These are phyloP conservation scores for Myotis lucifugus DNA, from an alignment of 2,113 vertebrate species.

Conservation along the genomic window DNA sequence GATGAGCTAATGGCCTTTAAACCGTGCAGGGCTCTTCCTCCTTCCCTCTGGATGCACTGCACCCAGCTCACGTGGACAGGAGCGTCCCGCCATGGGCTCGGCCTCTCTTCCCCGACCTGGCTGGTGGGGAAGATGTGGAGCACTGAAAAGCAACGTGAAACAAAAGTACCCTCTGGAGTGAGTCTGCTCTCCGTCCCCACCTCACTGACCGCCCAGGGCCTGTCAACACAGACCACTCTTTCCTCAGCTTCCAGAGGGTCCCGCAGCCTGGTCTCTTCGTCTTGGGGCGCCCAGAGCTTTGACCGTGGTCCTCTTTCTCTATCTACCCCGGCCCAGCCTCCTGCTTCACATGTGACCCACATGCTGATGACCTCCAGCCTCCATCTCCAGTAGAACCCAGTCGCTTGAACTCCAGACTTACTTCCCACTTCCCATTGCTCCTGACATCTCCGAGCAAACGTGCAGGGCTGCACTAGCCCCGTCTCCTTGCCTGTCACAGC, in stretches of 20 bases:
- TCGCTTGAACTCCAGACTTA: neutral
- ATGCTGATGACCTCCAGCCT: neutral
- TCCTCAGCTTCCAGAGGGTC: neutral
- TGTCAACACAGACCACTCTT: neutral
- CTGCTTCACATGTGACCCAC: accelerated
- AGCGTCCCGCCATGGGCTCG: neutral
- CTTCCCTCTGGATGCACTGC: neutral
- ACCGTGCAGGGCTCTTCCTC: neutral
- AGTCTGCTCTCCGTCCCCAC: neutral
- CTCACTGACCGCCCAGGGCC: neutral
- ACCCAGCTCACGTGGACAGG: neutral
- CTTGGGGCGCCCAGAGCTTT: neutral
- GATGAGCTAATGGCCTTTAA: neutral
- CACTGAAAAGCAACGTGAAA: neutral
- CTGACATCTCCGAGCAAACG: neutral
- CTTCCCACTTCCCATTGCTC: too few species aligned
- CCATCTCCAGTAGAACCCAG: neutral
- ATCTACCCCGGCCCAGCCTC: neutral
- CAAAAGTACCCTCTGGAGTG: neutral
- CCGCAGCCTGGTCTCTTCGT: neutral
- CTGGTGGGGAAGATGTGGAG: neutral
- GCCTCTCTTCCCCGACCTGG: neutral
- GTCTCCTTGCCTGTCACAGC: neutral
- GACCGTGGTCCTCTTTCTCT: neutral
- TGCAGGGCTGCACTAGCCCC: too few species aligned